Evolutionary conservation across 2,797 vertebrate species (phyloP), one percentile per base, ranked within the genome.

Genomic region (Sebastes elongatus): DNA sequence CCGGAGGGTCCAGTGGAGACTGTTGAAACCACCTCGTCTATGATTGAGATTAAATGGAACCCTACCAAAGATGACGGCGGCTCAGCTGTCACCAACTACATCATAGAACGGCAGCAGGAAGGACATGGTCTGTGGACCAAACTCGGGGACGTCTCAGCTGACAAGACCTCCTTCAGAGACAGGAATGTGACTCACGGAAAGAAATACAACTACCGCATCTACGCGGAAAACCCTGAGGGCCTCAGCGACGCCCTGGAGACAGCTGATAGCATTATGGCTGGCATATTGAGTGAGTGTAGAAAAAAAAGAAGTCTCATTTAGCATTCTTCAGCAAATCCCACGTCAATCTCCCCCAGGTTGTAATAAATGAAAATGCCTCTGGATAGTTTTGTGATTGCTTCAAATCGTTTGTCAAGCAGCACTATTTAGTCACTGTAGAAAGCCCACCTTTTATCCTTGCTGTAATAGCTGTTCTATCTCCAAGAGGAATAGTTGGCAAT

Each of bases 191-290:
- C 95, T 32, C 93, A 89, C 70, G 96, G 96, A 78, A 93, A 76
- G 83, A 96, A 94, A 86, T 98, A 97, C 85, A 90, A 89, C 91
- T 97, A 97, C 92, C 94, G 93, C 10, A 95, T 97, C 89, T 95
- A 88, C 18, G 96, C 97, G 0, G 89, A 96, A 89, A 98, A 94
- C 25, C 89, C 95, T 0, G 96, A 97, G 90, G 97, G 96, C 25
- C 49, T 86, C 1, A 95, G 97, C 0, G 92, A 97, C 0, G 55
- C 94, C 0, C 88, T 97, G 90, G 95, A 97, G 80, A 97, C 96
- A 0, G 35, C 96, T 0, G 91, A 95, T 10, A 95, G 95, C 85
- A 95, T 97, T 88, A 95, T 95, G 92, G 93, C 96, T 81, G 95
- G 93, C 25, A 81, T 94, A 59, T 92, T 96, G 88, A 97, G 97